Evolutionary conservation across 2,113 vertebrate species (phyloP).

Genomic region (Pterocles burchelli): DNA sequence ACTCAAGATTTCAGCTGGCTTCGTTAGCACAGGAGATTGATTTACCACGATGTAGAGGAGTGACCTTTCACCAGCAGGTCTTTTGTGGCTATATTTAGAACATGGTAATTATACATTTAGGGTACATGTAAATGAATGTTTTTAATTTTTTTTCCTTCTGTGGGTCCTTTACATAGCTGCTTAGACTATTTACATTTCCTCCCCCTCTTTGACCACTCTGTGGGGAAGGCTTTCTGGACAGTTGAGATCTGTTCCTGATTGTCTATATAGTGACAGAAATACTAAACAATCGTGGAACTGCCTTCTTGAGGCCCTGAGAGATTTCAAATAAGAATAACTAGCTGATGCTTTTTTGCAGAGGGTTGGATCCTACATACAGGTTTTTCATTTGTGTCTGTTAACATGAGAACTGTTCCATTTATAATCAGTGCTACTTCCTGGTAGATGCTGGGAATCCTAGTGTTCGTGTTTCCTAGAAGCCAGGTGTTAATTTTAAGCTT

Average conservation of each 20-base stretch:
- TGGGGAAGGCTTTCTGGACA: neutral
- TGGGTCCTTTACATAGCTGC: neutral
- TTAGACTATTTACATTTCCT: neutral
- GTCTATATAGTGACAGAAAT: neutral
- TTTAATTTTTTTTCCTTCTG: neutral
- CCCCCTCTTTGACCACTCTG: neutral
- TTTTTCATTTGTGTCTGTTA: neutral
- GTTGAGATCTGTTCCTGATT: neutral
- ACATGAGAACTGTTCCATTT: neutral
- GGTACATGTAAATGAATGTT: neutral
- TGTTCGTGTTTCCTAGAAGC: constrained; percentile 9
- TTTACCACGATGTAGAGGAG: neutral
- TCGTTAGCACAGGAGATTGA: neutral
- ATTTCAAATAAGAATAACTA: neutral
- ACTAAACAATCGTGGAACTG: neutral
- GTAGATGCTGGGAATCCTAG: neutral
- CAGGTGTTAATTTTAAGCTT: constrained; percentile 5
- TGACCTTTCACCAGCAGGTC: constrained; percentile 24
- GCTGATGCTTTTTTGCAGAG: neutral
- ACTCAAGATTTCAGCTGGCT: neutral
- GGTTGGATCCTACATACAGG: neutral
- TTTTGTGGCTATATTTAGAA: constrained; percentile 12
- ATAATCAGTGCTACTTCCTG: neutral
- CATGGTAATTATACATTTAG: neutral
- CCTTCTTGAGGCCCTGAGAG: neutral